Evolutionary conservation across 2,888 invertebrate species (phyloP).

Genomic region (Sussaba pulchella): DNA sequence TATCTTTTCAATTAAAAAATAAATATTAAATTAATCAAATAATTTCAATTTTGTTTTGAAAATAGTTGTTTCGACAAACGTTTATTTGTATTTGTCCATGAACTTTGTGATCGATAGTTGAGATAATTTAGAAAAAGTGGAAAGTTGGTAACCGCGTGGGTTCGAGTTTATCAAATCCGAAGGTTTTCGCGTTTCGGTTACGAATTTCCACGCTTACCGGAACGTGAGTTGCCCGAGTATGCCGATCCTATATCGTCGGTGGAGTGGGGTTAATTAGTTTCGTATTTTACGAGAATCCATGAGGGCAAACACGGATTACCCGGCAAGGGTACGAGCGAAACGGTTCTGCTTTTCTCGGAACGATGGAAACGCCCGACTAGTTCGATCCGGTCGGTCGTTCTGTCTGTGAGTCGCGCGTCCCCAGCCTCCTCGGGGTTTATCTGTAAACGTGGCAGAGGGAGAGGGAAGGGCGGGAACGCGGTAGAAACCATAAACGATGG

Average conservation of each 20-base stretch:
- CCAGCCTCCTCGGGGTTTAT: slow-evolving; percentile 70
- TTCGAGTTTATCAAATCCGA: slow-evolving; percentile 6
- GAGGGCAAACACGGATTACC: slow-evolving; percentile 50
- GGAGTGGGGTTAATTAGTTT: slow-evolving; percentile 59
- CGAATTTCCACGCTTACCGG: slow-evolving; percentile 35
- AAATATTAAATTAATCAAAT: too few species aligned
- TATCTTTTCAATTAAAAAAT: too few species aligned
- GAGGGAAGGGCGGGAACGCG: too few species aligned
- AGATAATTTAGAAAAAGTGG: too few species aligned
- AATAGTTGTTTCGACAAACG: not conserved
- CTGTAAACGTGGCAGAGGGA: too few species aligned
- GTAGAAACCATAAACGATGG: slow-evolving; percentile 71
- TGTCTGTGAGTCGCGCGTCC: slow-evolving; percentile 36
- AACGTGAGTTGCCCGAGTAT: not conserved
- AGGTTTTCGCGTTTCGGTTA: slow-evolving; percentile 33
- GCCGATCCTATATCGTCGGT: not conserved
- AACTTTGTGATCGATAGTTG: too few species aligned
- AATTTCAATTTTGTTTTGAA: too few species aligned
- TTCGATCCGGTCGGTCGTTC: slow-evolving; percentile 52
- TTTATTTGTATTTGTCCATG: not conserved
- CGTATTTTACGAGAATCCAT: slow-evolving; percentile 54
- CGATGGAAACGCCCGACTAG: slow-evolving; percentile 50
- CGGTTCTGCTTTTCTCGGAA: slow-evolving; percentile 1
- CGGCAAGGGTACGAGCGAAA: not conserved
- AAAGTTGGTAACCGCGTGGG: too few species aligned